Percentiles rank a stretch among this genome's conserved stretches.
Conservation (phyloP, 1,140 invertebrate species). For the Centruroides vittatus region DNA sequence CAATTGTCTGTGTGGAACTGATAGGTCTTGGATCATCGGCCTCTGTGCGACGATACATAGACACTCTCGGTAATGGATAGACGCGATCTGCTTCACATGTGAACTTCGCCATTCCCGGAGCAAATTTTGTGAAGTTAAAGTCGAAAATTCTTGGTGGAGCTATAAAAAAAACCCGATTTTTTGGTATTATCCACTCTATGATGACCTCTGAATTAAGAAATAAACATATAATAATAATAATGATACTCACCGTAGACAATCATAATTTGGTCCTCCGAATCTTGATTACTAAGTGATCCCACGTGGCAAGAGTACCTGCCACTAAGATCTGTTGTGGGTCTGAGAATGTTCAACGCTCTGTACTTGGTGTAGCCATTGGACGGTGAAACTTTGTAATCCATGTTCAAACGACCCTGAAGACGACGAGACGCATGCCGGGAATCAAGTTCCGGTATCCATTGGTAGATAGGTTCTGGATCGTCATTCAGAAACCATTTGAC, state of each 20-base stretch:
- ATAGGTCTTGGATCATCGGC: neutral
- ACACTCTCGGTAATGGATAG: neutral
- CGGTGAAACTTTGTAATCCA: slow-evolving; percentile 46
- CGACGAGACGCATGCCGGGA: slow-evolving; percentile 43
- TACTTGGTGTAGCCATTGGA: slow-evolving; percentile 42
- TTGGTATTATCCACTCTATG: too few species aligned
- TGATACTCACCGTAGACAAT: slow-evolving; percentile 19
- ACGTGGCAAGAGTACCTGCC: slow-evolving; percentile 21
- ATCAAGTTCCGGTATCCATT: slow-evolving; percentile 52
- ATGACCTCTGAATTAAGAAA: neutral
- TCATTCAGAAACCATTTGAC: slow-evolving; percentile 66
- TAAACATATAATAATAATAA: neutral
- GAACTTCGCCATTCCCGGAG: too few species aligned
- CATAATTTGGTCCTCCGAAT: slow-evolving; percentile 13
- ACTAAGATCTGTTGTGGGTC: slow-evolving; percentile 44
- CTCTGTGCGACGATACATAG: neutral
- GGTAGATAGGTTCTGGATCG: slow-evolving; percentile 49
- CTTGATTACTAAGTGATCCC: slow-evolving; percentile 17
- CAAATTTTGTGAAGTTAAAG: too few species aligned
- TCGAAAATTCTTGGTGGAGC: too few species aligned
- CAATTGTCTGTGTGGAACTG: too few species aligned
- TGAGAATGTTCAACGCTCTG: slow-evolving; percentile 55
- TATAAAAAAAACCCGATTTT: too few species aligned
- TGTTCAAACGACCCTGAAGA: slow-evolving; percentile 47
- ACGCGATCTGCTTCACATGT: neutral